Conservation (phyloP, 2,888 invertebrate genomes). For the Dynastes grantii region DNA sequence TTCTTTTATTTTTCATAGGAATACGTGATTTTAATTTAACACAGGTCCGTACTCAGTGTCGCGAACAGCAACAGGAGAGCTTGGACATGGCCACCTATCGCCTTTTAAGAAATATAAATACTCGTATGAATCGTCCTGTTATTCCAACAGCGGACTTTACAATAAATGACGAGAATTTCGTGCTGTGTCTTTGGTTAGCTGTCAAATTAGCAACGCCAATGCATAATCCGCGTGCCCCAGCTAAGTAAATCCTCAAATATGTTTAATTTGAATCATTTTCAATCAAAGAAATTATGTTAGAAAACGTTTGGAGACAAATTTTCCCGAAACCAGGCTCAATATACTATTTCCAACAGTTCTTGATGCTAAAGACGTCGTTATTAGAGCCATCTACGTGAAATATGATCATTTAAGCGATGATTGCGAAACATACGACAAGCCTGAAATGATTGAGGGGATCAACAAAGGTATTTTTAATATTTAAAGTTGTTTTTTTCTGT, state of each 20-base stretch:
- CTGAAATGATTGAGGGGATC: conserved; percentile 52
- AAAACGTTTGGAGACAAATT: conserved; percentile 70
- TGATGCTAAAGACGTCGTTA: conserved; percentile 68
- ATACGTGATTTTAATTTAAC: neutral
- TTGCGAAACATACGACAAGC: conserved; percentile 63
- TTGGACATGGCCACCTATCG: conserved; percentile 72
- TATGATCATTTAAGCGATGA: conserved; percentile 75
- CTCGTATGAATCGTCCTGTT: conserved; percentile 69
- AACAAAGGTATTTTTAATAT: conserved; percentile 45
- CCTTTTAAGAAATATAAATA: conserved; percentile 71
- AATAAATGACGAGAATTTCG: conserved; percentile 67
- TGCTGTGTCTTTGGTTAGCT: conserved; percentile 71
- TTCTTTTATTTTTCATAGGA: too few relatives aligned
- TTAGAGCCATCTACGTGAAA: conserved; percentile 72
- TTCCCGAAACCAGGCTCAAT: conserved; percentile 69
- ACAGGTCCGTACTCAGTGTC: conserved; percentile 64
- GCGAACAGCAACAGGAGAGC: conserved; percentile 70
- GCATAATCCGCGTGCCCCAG: conserved; percentile 65
- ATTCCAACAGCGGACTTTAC: conserved; percentile 70
- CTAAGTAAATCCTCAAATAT: conserved; percentile 50
- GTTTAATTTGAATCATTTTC: neutral
- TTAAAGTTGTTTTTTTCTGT: neutral
- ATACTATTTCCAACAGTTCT: conserved; percentile 70
- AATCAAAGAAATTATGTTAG: conserved; percentile 56
- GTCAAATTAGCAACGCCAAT: conserved; percentile 69